Evolutionary conservation across 2,797 vertebrate genomes (phyloP), one percentile per base, ranked within the genome.

Genomic region (Premnoplex brunnescens): DNA sequence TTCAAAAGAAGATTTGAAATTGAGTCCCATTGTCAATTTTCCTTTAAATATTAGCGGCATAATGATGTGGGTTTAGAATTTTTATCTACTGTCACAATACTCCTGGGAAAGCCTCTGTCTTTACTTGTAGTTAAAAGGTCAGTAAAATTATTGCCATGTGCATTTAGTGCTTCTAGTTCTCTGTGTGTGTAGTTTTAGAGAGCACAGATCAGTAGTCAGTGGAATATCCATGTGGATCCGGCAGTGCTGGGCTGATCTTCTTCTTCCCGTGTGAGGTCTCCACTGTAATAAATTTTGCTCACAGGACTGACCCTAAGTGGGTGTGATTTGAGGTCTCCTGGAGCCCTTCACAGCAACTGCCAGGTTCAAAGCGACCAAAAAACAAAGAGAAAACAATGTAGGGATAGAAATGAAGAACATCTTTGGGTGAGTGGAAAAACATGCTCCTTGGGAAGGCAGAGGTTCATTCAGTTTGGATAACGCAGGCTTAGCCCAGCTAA

Each of bases 1-100:
- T 76, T 83, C 69, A 81, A 90, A 90, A 62, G 75, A 85, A 83
- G 59, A 52, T 76, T 80, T 81, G 79, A 93, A 90, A 91, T 91
- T 24, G 81, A 83, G 69, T 55, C 62, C 73, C 44, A 12, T 59
- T 87, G 71, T 87, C 75, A 66, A 4, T 62, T 92, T 88, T 69
- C 36, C 26, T 90, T 86, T 52, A 73, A 93, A 58, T 74, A 74
- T 64, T 36, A 51, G 49, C 0, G 2, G n/a, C 18, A 59, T 60
- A 82, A 56, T 76, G 27, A 71, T 28, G 5, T 11, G 52, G 46
- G 63, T 63, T 54, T 79, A 82, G 60, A 58, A 20, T 46, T 88
- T 92, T 79, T 79, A 60, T 85, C 56, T 49, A 10, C 43, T 21
- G 59, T 46, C 28, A 43, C 49, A 78, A 30, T 43, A 23, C 41